Base-by-base conservation (phyloP, 2,113 vertebrate species). In the Perccottus glenii region DNA sequence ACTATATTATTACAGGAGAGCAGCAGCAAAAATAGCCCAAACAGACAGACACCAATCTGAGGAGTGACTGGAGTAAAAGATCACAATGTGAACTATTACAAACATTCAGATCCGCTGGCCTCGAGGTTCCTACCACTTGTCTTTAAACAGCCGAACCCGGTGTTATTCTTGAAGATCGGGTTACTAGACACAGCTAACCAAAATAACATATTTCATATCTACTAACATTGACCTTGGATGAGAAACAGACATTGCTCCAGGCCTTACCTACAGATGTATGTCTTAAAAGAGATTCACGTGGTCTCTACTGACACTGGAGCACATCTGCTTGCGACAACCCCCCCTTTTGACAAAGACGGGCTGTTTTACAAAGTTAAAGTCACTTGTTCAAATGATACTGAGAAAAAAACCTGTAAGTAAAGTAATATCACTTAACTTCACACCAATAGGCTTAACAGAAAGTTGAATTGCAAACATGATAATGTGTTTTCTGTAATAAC, bases 181-280 rank as follows among this genome's bases (percentile, higher is more conserved):
- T 92, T 93, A 87, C 90, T 48, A 75, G 85, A 82, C 83, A 67
- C 72, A 55, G 80, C 87, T 76, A 87, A 88, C 85, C 87, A 88
- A 85, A 92, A 92, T 85, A 91, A 89, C 89, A 89, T 86, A 87
- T 87, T 89, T 91, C 83, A 91, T 85, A 87, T 88, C 85, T 72
- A 68, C 78, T 85, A 90, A 85, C 77, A 78, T 81, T 90, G 89
- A 90, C 82, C 77, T 89, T 87, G 82, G 90, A 89, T 58, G 60
- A 27, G 74, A 89, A 88, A 67, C 75, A 88, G 83, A 88, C 56
- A 57, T 60, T 76, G 72, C 66, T 79, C 12, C 35, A 59, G 60
- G 80, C 77, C 63, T 76, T 83, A 55, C 66, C 42, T 67, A 65
- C 43, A 82, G 77, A 83, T 77, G 80, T 75, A 64, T 43, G 36